A percentile compares a stretch with the other conserved stretches of the same genome.
phyloP scores from a whole-genome alignment of 1,140 invertebrate genomes.

The Saccostrea cuccullata region DNA sequence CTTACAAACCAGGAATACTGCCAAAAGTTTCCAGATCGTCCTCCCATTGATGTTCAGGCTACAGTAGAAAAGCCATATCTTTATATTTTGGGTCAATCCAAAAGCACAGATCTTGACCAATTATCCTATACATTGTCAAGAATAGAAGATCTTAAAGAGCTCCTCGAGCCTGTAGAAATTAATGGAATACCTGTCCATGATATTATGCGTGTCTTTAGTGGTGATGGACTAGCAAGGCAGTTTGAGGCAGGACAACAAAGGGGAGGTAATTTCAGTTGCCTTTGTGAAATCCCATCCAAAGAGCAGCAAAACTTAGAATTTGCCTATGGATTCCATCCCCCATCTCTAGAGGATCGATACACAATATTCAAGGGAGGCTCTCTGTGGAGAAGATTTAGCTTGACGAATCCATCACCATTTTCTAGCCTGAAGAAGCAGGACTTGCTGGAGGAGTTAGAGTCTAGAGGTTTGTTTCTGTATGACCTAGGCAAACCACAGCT shows the following conservation, averaged over 20 bases:
- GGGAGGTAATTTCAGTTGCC: constrained; percentile 37
- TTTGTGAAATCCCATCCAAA: constrained; percentile 16
- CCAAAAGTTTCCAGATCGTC: background rate
- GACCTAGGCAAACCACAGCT: background rate
- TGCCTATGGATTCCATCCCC: background rate
- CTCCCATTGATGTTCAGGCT: background rate
- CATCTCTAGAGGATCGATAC: background rate
- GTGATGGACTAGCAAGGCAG: constrained; percentile 43
- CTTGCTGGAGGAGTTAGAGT: background rate
- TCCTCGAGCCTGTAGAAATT: background rate
- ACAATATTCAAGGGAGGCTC: background rate
- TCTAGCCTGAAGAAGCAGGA: constrained; percentile 21
- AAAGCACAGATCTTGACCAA: constrained; percentile 42
- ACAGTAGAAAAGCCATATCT: constrained; percentile 9
- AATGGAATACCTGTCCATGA: background rate
- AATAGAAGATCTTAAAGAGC: constrained; percentile 6
- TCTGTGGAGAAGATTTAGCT: background rate
- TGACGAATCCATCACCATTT: constrained; percentile 9
- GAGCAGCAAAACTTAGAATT: constrained; percentile 14
- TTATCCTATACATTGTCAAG: constrained; percentile 11
- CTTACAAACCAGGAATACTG: constrained; percentile 37
- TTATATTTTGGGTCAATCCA: constrained; percentile 34
- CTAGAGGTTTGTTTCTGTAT: background rate
- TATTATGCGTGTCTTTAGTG: constrained; percentile 33
- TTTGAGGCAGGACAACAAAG: constrained; percentile 46